Percentiles rank a stretch among this genome's conserved stretches.
Conservation (phyloP, 2,113 vertebrate species). For the Brienomyrus longianalis region DNA sequence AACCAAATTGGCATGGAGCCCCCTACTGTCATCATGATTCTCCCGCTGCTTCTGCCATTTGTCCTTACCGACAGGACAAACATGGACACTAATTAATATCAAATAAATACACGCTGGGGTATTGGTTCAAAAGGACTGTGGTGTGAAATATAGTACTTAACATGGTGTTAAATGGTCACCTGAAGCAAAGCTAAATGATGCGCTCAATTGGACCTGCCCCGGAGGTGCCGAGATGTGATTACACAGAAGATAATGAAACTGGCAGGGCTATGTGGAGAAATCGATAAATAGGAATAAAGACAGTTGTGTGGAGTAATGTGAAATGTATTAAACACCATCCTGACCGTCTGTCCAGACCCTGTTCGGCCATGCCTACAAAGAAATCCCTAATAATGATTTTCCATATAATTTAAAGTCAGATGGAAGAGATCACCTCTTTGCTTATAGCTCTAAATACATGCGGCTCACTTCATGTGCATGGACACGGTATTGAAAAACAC, state of each 20-base stretch:
- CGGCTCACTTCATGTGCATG: background rate
- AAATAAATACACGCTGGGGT: background rate
- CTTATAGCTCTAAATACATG: background rate
- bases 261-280: background rate
- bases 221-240: background rate
- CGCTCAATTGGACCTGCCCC: background rate
- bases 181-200: background rate
- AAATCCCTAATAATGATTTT: background rate
- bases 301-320: background rate
- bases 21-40: background rate
- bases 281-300: background rate
- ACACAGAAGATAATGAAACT: background rate
- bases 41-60: background rate
- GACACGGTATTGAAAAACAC: background rate
- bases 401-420: background rate
- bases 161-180: background rate
- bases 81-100: slow-evolving; percentile 1
- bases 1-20: background rate
- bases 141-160: background rate
- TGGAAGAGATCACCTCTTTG: background rate
- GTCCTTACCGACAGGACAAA: background rate
- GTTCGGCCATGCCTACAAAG: background rate
- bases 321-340: background rate
- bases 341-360: background rate
- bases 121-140: background rate